Base-by-base conservation (phyloP, 2,797 vertebrate species). In the Spheniscus humboldti region DNA sequence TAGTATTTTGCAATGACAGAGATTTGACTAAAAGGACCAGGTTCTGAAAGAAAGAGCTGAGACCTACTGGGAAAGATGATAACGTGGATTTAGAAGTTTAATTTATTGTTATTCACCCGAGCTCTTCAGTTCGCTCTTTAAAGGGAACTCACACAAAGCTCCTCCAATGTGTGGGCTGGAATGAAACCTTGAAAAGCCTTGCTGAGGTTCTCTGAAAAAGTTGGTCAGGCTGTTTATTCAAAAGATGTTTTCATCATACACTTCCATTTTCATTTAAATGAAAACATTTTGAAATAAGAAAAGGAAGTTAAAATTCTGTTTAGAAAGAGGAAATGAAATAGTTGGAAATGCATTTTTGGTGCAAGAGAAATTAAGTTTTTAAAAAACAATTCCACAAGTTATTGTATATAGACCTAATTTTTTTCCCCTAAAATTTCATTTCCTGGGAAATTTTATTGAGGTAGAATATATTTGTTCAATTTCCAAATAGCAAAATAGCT, bases 221-320 rank as follows among this genome's bases (percentile, higher is more conserved):
- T 71, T 91, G 37, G 57, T 55, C 41, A 79, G n/a, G 24, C 41
- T 92, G 9, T 63, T 92, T 92, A 89, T 41, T 72, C 63, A 68
- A 52, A 48, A 88, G 19, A 45, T 85, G 33, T 85, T 89, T 91
- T 87, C 67, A 73, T 82, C 50, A 25, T 17, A 30, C 7, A 69
- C 22, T 82, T 87, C 31, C 52, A 69, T 79, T 94, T 81, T 90
- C 60, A 94, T 91, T 89, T 87, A 75, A 94, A 89, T 76, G 55
- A 87, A 94, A 92, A 91, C 50, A 87, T 81, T 90, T 64, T 88
- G 37, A 86, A 94, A 86, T 56, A 78, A 77, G 43, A 60, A 88
- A 90, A 92, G 15, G 31, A 86, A 90, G 50, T 35, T 72, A 72
- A 95, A 96, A 94, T 72, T 45, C 18, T 66, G 11, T 75, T 81